Evolutionary conservation across 2,113 vertebrate genomes (phyloP).

Genomic region (Lampris incognitus): DNA sequence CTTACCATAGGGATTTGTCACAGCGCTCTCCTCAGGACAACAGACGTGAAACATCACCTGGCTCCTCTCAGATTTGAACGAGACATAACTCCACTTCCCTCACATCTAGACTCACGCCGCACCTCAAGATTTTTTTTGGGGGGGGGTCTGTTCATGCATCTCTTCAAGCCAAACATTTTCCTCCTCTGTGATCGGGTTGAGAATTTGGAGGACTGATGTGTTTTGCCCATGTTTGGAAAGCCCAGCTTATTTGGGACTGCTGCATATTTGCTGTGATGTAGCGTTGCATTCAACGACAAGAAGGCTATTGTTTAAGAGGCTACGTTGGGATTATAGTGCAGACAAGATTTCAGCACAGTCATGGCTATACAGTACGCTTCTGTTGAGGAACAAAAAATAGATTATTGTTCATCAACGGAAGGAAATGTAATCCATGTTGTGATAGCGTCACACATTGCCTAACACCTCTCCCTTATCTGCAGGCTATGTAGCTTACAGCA

Average conservation of each 20-base stretch:
- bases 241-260: constrained; percentile 5
- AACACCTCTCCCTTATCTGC: constrained; percentile 17
- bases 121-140: too few species aligned
- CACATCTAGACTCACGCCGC: too few species aligned
- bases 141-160: too few species aligned
- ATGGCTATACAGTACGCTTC: not conserved
- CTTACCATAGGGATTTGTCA: too few species aligned
- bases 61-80: too few species aligned
- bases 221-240: not conserved
- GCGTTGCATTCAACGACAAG: constrained; percentile 1
- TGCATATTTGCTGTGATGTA: constrained; percentile 30
- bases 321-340: accelerated
- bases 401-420: constrained; percentile 38
- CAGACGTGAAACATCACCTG: too few species aligned
- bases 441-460: constrained; percentile 15
- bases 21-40: too few species aligned
- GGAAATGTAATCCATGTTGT: constrained; percentile 46
- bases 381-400: constrained; percentile 11
- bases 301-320: constrained; percentile 9
- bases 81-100: too few species aligned
- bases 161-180: too few species aligned
- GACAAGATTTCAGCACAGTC: constrained; percentile 1
- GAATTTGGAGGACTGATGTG: too few species aligned
- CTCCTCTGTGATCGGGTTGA: too few species aligned
- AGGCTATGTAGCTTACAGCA: not conserved